phyloP scores from a whole-genome alignment of 2,797 vertebrate species.

The Phoxinus dragarum region DNA sequence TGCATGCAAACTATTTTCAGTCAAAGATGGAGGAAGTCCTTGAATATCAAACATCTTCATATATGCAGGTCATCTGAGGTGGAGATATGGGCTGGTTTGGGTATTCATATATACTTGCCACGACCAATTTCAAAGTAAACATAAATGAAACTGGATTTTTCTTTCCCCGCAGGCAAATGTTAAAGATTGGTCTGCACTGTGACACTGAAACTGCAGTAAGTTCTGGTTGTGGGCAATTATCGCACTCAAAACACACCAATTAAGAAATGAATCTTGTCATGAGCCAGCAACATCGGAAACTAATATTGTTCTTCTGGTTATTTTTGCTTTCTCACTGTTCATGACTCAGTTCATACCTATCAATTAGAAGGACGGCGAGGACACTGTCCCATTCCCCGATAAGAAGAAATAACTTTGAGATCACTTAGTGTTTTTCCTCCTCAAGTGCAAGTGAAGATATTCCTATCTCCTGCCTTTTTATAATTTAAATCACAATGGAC shows the following conservation, averaged over 20 bases:
- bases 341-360: background rate
- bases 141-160: background rate
- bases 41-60: conserved; percentile 50
- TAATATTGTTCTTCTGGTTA: background rate
- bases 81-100: background rate
- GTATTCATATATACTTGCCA: background rate
- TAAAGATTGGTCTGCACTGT: conserved; percentile 29
- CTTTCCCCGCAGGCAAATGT: background rate
- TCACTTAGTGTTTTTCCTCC: conserved; percentile 25
- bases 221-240: conserved; percentile 44
- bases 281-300: background rate
- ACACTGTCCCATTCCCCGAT: conserved; percentile 45
- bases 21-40: conserved; percentile 46
- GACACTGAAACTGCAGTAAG: conserved; percentile 20
- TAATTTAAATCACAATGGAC: conserved; percentile 59
- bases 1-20: conserved; percentile 57
- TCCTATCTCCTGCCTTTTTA: conserved; percentile 48
- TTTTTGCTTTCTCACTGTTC: conserved; percentile 10
- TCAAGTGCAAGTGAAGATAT: conserved; percentile 52
- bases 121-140: background rate
- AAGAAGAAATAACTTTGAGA: conserved; percentile 56
- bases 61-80: conserved; percentile 11
- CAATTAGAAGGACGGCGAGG: conserved; percentile 40
- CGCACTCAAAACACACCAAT: conserved; percentile 27
- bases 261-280: conserved; percentile 20